Evolutionary conservation across 2,888 invertebrate species (phyloP).

Genomic region (Idaea biselata): DNA sequence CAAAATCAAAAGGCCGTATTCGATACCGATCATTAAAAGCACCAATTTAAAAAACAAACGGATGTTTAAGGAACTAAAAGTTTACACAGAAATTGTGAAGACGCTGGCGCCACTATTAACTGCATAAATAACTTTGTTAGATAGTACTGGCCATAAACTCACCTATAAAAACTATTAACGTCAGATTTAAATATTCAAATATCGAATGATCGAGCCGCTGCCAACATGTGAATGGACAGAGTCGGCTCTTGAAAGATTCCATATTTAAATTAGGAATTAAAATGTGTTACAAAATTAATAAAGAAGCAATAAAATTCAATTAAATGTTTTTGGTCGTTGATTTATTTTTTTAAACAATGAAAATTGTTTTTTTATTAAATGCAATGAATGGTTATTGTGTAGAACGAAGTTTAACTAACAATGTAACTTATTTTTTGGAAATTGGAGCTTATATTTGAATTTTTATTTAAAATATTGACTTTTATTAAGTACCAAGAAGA

Average conservation of each 20-base stretch:
- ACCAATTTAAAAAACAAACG: background rate
- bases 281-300: conserved; percentile 2
- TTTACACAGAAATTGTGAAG: background rate
- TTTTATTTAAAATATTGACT: background rate
- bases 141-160: conserved; percentile 64
- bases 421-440: background rate
- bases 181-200: conserved; percentile 70
- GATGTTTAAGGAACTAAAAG: background rate
- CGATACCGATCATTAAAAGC: conserved; percentile 54
- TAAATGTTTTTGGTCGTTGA: conserved; percentile 2
- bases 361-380: conserved; percentile 5
- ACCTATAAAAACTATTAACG: conserved; percentile 76
- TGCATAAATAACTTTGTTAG: background rate
- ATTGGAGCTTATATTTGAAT: background rate
- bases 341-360: conserved; percentile 3
- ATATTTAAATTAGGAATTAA: conserved; percentile 2
- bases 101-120: background rate
- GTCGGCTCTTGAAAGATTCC: conserved; percentile 14
- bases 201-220: conserved; percentile 47
- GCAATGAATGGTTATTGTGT: background rate
- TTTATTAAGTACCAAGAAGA: too few relatives aligned
- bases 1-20: conserved; percentile 50
- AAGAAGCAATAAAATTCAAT: conserved; percentile 17
- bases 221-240: conserved; percentile 54
- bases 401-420: too few relatives aligned